Evolutionary conservation across 2,113 vertebrate genomes (phyloP).

Genomic region (Trachemys scripta): DNA sequence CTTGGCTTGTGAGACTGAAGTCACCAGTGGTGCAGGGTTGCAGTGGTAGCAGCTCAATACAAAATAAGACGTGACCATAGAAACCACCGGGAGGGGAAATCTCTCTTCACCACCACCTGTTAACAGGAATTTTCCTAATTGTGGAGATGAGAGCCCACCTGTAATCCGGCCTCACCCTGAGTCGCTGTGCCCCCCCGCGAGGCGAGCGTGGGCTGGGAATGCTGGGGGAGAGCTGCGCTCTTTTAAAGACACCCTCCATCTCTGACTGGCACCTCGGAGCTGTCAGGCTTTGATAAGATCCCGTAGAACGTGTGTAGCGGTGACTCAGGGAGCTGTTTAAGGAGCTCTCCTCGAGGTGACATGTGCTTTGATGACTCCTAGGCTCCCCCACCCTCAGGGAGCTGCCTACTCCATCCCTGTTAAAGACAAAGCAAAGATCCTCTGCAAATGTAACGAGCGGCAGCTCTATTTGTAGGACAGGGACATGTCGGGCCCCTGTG

Average conservation of each 20-base stretch:
- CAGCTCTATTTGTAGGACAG: background rate
- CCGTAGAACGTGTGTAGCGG: slow-evolving; percentile 6
- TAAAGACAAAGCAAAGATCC: accelerated
- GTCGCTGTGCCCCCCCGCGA: accelerated
- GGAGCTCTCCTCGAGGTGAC: slow-evolving; percentile 39
- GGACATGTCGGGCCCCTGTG: background rate
- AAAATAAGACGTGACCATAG: background rate
- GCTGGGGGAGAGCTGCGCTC: background rate
- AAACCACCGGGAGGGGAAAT: background rate
- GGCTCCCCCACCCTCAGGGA: slow-evolving; percentile 19
- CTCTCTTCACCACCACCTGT: background rate
- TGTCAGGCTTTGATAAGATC: background rate
- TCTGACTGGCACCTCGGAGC: accelerated
- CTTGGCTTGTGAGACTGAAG: background rate
- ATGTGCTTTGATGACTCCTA: slow-evolving; percentile 1
- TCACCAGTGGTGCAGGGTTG: accelerated
- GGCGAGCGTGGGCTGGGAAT: background rate
- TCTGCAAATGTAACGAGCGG: accelerated
- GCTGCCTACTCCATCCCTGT: background rate
- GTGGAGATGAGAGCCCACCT: accelerated
- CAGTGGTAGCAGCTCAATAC: background rate
- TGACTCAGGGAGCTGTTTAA: background rate
- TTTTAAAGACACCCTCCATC: accelerated
- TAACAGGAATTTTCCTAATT: background rate
- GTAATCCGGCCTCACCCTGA: background rate